Conservation (phyloP, 2,888 invertebrate species). For the Lamproptera curius region DNA sequence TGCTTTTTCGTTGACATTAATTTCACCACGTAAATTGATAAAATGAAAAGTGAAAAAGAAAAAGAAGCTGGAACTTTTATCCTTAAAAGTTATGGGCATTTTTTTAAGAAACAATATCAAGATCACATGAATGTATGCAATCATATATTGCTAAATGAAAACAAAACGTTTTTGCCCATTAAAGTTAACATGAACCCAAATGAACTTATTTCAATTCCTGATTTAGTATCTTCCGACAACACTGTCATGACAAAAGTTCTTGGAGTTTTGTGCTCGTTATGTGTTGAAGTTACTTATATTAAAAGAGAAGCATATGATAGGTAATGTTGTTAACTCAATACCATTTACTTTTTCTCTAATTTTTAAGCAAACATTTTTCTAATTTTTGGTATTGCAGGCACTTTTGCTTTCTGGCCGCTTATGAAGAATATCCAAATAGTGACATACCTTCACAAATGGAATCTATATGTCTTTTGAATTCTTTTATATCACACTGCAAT, state of each 20-base stretch:
- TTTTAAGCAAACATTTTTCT: too few relatives aligned
- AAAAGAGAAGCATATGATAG: constrained; percentile 81
- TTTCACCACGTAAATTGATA: too few relatives aligned
- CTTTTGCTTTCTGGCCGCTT: constrained; percentile 80
- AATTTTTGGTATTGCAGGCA: constrained; percentile 48
- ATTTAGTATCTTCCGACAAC: constrained; percentile 90
- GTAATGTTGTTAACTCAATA: constrained; percentile 38
- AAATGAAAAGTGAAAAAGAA: constrained; percentile 53
- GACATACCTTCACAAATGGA: constrained; percentile 76
- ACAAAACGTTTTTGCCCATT: constrained; percentile 57
- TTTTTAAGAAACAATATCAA: constrained; percentile 64
- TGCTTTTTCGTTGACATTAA: too few relatives aligned
- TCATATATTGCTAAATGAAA: constrained; percentile 45
- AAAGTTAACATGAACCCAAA: constrained; percentile 60
- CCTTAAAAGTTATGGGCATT: constrained; percentile 62
- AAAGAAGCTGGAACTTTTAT: constrained; percentile 63
- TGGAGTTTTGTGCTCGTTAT: constrained; percentile 87
- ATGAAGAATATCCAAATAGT: constrained; percentile 80
- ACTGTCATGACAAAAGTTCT: constrained; percentile 88
- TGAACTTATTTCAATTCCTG: constrained; percentile 82
- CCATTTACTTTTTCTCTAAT: too few relatives aligned
- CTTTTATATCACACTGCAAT: constrained; percentile 84
- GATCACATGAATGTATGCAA: constrained; percentile 43
- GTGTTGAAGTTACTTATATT: constrained; percentile 85
- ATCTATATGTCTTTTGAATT: constrained; percentile 80